Evolutionary conservation across 1,140 invertebrate genomes (phyloP), one percentile per base, ranked within the genome.

Genomic region (Teleopsis dalmanni): DNA sequence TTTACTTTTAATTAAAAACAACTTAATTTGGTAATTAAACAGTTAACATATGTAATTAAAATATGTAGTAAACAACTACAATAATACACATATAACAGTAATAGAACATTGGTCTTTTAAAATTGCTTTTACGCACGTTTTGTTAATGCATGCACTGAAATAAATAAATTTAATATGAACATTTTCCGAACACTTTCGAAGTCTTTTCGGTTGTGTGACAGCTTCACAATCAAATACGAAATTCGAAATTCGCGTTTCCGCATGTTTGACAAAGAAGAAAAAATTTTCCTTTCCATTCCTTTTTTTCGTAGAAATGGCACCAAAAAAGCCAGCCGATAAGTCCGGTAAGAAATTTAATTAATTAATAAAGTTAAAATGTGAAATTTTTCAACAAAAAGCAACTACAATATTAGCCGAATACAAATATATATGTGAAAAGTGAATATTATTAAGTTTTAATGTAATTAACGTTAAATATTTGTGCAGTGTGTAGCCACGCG

Each of bases 311-410:
- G 79, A 79, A 73, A 82, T 82, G 81, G 79, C 80, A 71, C 79
- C 80, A 54, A 68, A 75, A 49, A 82, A 82, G 73, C 74, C 79
- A 61, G 74, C 78, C 59, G 80, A 81, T 48, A 81, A 82, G 72
- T 65, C 79, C 73, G 78, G 80, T 82, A 76, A 72, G 72, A 45
- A 47, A 33, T 34, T 27, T 33, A 27, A 14, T n/a, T 41, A 41
- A 26, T 35, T 45, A 41, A 34, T 33, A 27, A 29, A 46, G 19
- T 36, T 44, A 26, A 38, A 37, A 35, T 26, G 22, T 14, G 16
- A n/a, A 45, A 50, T 44, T 37, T n/a, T 26, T 29, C 4, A 5
- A 23, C 6, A 45, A 50, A 38, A 26, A 16, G 25, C 14, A 43
- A 18, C 19, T 33, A 11, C 34, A 33, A 34, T 23, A 21, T 19